Evolutionary conservation across 2,113 vertebrate genomes (phyloP), one percentile per base, ranked within the genome.

Genomic region (Clarias gariepinus): DNA sequence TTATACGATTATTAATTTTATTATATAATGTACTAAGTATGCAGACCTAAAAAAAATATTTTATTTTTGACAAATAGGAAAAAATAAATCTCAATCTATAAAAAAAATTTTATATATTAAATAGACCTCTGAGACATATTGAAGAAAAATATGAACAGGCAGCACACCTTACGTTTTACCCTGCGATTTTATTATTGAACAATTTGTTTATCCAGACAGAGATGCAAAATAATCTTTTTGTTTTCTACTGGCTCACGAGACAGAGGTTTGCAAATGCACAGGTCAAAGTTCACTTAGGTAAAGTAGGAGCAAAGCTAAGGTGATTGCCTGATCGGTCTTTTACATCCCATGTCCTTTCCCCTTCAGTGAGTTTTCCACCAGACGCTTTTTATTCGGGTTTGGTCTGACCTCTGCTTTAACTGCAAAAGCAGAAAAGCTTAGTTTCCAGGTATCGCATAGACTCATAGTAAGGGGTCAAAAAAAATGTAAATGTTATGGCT

Each of bases 171-270:
- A 55, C 25, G 4, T 77, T 78, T 78, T n/a, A 52, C 41, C 41
- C 41, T 15, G 33, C 19, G 3, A 73, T 73, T 73, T 47, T 41
- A 13, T 76, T 76, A 76, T 76, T 76, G 41, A 25, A 52, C 74
- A 78, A 78, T 78, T 78, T 78, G 74, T 55, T 78, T 78, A 78
- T 30, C 52, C 25, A 28, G 52, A 78, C 47, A 78, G 52, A 78
- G 55, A 78, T 55, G 47, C 74, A 78, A 78, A 78, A 77, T 77
- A 16, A 21, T 55, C 52, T 53, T 52, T 76, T 78, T 55, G n/a
- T 30, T 30, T 28, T 78, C 74, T 78, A 55, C 74, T 55, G 52
- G 36, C 74, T 78, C 52, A 78, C 74, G 55, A 55, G 74, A 55
- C 25, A 0, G 52, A 78, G 74, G 74, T 55, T 78, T 78, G 52